Conservation (phyloP, 2,888 invertebrate genomes). For the Drosophila diplacantha region DNA sequence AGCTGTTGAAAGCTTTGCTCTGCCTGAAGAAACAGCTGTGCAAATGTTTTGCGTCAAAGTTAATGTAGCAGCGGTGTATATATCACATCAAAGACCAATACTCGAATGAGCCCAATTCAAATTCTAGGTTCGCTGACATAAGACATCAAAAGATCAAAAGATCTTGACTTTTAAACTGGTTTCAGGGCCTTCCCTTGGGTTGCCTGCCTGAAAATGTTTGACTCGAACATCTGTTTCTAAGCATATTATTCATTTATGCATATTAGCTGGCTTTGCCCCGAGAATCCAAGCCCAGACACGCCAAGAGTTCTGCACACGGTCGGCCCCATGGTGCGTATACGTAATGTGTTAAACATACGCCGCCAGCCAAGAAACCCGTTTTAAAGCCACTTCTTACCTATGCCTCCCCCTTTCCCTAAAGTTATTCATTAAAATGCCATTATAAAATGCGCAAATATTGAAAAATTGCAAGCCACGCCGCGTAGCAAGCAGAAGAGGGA, state of each 20-base stretch:
- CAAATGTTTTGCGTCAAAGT: slow-evolving; percentile 37
- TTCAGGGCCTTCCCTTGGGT: slow-evolving; percentile 27
- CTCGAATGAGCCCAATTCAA: slow-evolving; percentile 8
- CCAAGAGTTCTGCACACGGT: slow-evolving; percentile 12
- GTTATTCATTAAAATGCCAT: slow-evolving; percentile 35
- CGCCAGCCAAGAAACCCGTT: slow-evolving; percentile 18
- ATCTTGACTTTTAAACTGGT: slow-evolving; percentile 20
- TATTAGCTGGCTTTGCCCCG: slow-evolving; percentile 25
- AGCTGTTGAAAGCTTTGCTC: slow-evolving; percentile 51
- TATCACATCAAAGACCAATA: slow-evolving; percentile 11
- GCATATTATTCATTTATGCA: slow-evolving; percentile 39
- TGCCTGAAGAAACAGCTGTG: slow-evolving; percentile 56
- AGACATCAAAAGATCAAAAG: slow-evolving; percentile 24
- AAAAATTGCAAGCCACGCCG: slow-evolving; percentile 26
- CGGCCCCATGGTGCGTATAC: slow-evolving; percentile 46
- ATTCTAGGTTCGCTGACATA: slow-evolving; percentile 34
- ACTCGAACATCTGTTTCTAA: slow-evolving; percentile 21
- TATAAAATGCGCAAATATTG: slow-evolving; percentile 44
- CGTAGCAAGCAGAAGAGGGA: slow-evolving; percentile 4
- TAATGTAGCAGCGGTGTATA: slow-evolving; percentile 6
- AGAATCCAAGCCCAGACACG: slow-evolving; percentile 6
- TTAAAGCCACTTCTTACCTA: slow-evolving; percentile 15
- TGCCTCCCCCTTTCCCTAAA: background rate
- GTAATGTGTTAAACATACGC: slow-evolving; percentile 32
- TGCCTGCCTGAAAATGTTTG: slow-evolving; percentile 11